Evolutionary conservation across 1,140 invertebrate genomes (phyloP).

Genomic region (Anagrus nilaparvatae): DNA sequence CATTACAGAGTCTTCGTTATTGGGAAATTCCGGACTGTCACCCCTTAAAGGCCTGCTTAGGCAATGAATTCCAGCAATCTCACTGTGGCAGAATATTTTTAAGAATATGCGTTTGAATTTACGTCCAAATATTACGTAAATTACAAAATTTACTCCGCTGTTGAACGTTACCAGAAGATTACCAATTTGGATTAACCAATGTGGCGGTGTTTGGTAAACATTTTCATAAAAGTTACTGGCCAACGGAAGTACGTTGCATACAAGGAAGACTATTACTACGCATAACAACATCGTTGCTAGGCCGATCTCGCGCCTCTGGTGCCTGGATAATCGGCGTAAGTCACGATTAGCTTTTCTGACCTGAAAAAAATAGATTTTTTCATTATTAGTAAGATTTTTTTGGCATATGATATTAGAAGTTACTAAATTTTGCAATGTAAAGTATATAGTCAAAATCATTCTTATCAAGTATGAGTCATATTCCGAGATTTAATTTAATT

Average conservation of each 20-base stretch:
- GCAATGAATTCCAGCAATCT: conserved; percentile 33
- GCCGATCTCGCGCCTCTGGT: conserved; percentile 78
- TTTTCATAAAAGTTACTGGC: conserved; percentile 81
- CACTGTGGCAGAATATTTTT: conserved; percentile 69
- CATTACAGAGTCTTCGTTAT: conserved; percentile 69
- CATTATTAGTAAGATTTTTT: no score
- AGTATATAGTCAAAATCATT: no score
- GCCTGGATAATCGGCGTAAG: conserved; percentile 65
- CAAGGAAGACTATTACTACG: conserved; percentile 87
- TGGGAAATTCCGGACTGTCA: conserved; percentile 58
- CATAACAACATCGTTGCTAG: conserved; percentile 88
- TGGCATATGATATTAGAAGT: no score
- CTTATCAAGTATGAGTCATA: no score
- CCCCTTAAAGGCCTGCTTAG: conserved; percentile 44
- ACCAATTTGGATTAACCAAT: conserved; percentile 65
- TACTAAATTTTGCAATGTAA: no score
- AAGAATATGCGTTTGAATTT: conserved; percentile 89
- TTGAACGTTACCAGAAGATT: conserved; percentile 95
- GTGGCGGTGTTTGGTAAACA: conserved; percentile 47
- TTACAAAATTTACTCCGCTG: conserved; percentile 93
- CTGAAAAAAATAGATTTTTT: no score
- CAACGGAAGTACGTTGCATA: conserved; percentile 86
- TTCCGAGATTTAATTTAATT: no score
- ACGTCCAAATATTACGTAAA: conserved; percentile 94
- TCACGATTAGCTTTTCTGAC: conserved; percentile 75